These are phyloP conservation scores for Theodoxus fluviatilis DNA, from an alignment of 2,888 invertebrate species.

Conservation along the genomic window DNA sequence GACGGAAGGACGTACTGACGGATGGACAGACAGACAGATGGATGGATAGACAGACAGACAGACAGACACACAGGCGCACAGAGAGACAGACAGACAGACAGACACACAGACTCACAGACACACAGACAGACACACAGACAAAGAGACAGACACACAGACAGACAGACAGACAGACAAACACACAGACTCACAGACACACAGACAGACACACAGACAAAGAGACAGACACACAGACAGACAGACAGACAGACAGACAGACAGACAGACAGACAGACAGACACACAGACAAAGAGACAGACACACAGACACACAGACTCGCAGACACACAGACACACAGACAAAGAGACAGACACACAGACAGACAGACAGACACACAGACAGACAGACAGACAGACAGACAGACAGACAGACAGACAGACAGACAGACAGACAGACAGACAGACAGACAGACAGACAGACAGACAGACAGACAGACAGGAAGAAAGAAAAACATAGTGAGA, in stretches of 20 bases:
- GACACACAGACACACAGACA: no score
- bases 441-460: not conserved
- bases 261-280: not conserved
- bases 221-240: not conserved
- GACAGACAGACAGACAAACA: not conserved
- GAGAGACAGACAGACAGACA: not conserved
- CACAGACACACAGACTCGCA: not conserved
- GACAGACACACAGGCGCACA: not conserved
- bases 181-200: not conserved
- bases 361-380: no score
- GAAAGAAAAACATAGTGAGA: not conserved
- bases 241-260: not conserved
- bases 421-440: constrained; percentile 6
- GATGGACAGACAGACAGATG: no score
- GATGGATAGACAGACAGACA: not conserved
- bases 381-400: no score
- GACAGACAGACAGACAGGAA: not conserved
- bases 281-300: not conserved
- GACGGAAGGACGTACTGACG: no score
- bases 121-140: not conserved
- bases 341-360: no score
- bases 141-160: not conserved
- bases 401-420: not conserved
- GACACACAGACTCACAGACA: not conserved
- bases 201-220: not conserved